Conservation (phyloP, 2,888 invertebrate genomes). For the Parochlus steinenii region DNA sequence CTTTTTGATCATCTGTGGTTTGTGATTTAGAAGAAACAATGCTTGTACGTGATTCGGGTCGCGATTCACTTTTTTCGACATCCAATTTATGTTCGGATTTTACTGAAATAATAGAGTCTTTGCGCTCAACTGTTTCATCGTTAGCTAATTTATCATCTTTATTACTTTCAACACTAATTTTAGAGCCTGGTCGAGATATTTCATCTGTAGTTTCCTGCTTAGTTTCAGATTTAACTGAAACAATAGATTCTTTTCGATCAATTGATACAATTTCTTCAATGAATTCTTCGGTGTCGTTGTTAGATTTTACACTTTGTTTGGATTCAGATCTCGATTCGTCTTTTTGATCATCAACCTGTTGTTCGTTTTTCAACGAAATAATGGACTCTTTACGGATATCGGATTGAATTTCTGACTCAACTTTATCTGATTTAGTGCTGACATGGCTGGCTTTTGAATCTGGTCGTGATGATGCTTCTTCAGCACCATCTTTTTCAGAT, state of each 20-base stretch:
- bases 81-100: neutral
- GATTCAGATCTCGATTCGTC: constrained; percentile 13
- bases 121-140: constrained; percentile 3
- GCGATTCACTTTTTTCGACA: constrained; percentile 1
- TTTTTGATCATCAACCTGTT: constrained; percentile 4
- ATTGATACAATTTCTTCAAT: neutral
- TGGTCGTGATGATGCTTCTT: constrained; percentile 11
- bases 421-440: constrained; percentile 12
- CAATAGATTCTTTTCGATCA: constrained; percentile 5
- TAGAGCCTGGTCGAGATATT: constrained; percentile 13
- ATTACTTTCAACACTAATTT: constrained; percentile 13
- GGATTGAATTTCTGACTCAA: neutral
- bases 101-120: constrained; percentile 1
- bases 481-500: constrained; percentile 2
- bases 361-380: constrained; percentile 1
- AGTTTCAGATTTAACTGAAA: constrained; percentile 2
- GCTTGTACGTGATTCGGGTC: constrained; percentile 13
- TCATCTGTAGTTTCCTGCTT: neutral
- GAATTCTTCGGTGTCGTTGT: constrained; percentile 1
- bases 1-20: constrained; percentile 7
- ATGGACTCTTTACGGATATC: constrained; percentile 8
- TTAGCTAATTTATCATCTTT: constrained; percentile 2
- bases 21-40: constrained; percentile 4
- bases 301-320: constrained; percentile 12
- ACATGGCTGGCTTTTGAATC: constrained; percentile 13